Evolutionary conservation across 2,113 vertebrate species (phyloP), one percentile per base, ranked within the genome.

Genomic region (Sylvietta virens): DNA sequence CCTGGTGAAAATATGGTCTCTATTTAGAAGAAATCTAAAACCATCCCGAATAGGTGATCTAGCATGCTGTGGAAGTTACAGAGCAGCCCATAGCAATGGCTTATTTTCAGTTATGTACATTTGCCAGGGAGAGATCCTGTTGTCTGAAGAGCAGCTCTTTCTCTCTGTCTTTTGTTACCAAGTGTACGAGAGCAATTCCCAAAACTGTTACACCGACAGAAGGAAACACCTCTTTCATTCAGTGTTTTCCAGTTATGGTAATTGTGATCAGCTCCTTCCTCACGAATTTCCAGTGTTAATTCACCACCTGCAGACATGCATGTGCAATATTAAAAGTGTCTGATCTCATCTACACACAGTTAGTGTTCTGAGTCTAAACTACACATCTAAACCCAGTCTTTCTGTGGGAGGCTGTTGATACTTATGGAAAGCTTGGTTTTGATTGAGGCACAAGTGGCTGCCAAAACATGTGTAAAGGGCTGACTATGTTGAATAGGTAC

Each of bases 251-350:
- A 35, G 47, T 39, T 76, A 7, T n/a, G 33, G 31, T 56, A 54
- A 42, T 45, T 82, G 31, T 85, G 48, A 28, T 89, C 70, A 85
- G 35, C 20, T 82, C 19, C 45, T 87, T 92, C 45, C n/a, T 85
- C 40, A 47, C 0, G 5, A 28, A 56, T 92, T 60, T 90, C 37
- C 37, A 15, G 27, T 57, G 47, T 78, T 90, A n/a, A 72, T 37
- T 84, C 23, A 65, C 33, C 56, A 70, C 15, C 18, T 56, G 26
- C n/a, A 61, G 48, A 40, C 48, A 14, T 48, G 39, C 7, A 31
- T 44, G 7, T 81, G 28, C n/a, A 30, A 13, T 48, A 15, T 11
- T 35, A 39, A 24, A 60, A 56, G 39, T 31, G 10, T 83, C 51
- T 91, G 30, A 62, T 80, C 45, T 81, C 15, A n/a, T 24, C 4